Base-by-base conservation (phyloP, 2,888 invertebrate genomes). In the Dione juno region DNA sequence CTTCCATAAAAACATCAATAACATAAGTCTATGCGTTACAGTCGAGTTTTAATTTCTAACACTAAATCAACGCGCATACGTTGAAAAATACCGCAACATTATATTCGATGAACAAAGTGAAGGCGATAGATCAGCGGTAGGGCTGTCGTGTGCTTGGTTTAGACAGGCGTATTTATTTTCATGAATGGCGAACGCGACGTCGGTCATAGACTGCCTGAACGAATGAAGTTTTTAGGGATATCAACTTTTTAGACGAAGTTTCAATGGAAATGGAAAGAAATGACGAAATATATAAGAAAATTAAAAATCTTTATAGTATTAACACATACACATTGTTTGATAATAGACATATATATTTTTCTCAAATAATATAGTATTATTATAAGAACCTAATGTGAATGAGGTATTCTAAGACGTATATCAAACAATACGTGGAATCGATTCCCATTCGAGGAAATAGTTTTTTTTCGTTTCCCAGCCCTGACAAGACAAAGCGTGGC, bases 121-220 rank as follows among this genome's bases (percentile, higher is more conserved):
- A 77, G 69, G 71, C 77, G 58, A 82, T 86, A 82, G 79, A 86
- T 86, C 85, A 86, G 54, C 52, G 75, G 59, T 58, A 66, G 66
- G 66, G 43, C 43, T 66, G 66, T 43, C 66, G 14, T 13, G 52
- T 52, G 40, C 19, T n/a, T 52, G 64, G 64, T 40, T 64, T 52
- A 9, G 52, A 52, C 64, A 52, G 64, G 64, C 59, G 59, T 50
- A 40, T 64, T 52, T 52, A 52, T 64, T 64, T 64, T 64, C 50
- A 10, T 50, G 21, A 64, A 64, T 40, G 19, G 21, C 50, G 19
- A 14, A 19, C 13, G 19, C 6, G 64, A 52, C 61, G 45, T 35
- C n/a, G 28, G 28, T 16, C 61, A 43, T 61, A 45, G 40, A 19
- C 48, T 19, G 64, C 64, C 19, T 64, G n/a, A 19, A 19, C 35